A percentile compares a stretch with the other conserved stretches of the same genome.
Conservation (phyloP, 2,888 invertebrate species). For the Amorpha juglandis region DNA sequence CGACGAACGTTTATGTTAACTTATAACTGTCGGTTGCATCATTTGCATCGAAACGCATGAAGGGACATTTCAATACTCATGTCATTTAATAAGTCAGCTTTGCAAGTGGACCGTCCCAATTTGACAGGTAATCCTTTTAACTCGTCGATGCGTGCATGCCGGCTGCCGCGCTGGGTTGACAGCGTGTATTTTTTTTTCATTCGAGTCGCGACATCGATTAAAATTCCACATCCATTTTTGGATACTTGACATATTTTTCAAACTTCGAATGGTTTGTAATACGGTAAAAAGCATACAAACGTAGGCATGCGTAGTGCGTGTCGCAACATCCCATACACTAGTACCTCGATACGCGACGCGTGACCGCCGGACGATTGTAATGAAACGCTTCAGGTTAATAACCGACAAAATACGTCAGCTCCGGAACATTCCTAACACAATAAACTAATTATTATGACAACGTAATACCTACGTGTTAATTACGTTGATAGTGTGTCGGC, state of each 20-base stretch:
- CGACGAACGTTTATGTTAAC: slow-evolving; percentile 30
- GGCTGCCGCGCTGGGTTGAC: neutral
- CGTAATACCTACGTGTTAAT: slow-evolving; percentile 46
- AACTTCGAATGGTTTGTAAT: slow-evolving; percentile 38
- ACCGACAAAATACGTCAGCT: slow-evolving; percentile 57
- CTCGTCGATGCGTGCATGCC: slow-evolving; percentile 51
- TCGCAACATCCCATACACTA: slow-evolving; percentile 74
- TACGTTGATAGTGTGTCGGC: slow-evolving; percentile 17
- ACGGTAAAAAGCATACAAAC: slow-evolving; percentile 40
- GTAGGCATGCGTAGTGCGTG: slow-evolving; percentile 49
- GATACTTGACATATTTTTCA: slow-evolving; percentile 54
- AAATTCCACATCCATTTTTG: slow-evolving; percentile 68
- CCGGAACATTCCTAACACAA: slow-evolving; percentile 64
- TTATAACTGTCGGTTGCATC: slow-evolving; percentile 37
- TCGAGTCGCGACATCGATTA: slow-evolving; percentile 63
- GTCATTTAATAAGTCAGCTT: slow-evolving; percentile 61
- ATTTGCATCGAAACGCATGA: slow-evolving; percentile 46
- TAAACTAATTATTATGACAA: slow-evolving; percentile 48
- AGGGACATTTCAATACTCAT: slow-evolving; percentile 53
- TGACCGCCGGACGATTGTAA: slow-evolving; percentile 74
- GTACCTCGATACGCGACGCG: slow-evolving; percentile 68
- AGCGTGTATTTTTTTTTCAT: slow-evolving; percentile 42
- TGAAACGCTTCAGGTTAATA: slow-evolving; percentile 70
- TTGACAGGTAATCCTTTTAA: slow-evolving; percentile 66
- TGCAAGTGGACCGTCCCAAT: slow-evolving; percentile 64